A percentile compares a stretch with the other conserved stretches of the same genome.
Evolutionary conservation across 2,888 invertebrate species (phyloP).

Genomic region (Heliconius ismenius): DNA sequence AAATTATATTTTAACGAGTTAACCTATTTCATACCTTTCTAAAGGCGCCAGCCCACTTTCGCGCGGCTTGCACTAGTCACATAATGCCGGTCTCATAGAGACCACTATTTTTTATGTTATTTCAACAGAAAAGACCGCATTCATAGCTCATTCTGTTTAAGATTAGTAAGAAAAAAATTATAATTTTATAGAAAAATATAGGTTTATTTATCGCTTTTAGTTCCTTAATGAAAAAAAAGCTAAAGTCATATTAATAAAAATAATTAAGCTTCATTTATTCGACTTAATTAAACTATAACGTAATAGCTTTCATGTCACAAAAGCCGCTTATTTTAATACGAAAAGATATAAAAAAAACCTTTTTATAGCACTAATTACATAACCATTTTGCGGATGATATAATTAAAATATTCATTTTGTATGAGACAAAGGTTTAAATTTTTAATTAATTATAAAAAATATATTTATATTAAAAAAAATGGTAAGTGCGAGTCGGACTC

Average conservation of each 20-base stretch:
- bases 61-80: constrained; percentile 21
- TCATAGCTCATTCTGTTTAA: constrained; percentile 19
- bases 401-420: constrained; percentile 13
- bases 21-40: constrained; percentile 29
- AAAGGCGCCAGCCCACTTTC: constrained; percentile 33
- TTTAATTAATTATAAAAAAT: constrained; percentile 12
- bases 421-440: not conserved
- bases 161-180: constrained; percentile 20
- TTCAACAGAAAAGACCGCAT: constrained; percentile 29
- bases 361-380: constrained; percentile 5
- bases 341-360: constrained; percentile 7
- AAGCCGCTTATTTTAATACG: constrained; percentile 8
- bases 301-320: constrained; percentile 13
- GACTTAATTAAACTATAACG: constrained; percentile 4
- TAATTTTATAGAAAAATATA: not conserved
- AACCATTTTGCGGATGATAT: not conserved
- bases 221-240: not conserved
- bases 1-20: constrained; percentile 31
- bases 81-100: constrained; percentile 22
- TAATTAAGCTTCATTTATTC: constrained; percentile 19
- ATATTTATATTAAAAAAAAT: not conserved
- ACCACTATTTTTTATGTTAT: constrained; percentile 27
- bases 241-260: constrained; percentile 19
- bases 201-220: not conserved
- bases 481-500: no score